A percentile compares a stretch with the other conserved stretches of the same genome.
Evolutionary conservation across 2,797 vertebrate species (phyloP).

Genomic region (Tokudaia tokunoshimensis): DNA sequence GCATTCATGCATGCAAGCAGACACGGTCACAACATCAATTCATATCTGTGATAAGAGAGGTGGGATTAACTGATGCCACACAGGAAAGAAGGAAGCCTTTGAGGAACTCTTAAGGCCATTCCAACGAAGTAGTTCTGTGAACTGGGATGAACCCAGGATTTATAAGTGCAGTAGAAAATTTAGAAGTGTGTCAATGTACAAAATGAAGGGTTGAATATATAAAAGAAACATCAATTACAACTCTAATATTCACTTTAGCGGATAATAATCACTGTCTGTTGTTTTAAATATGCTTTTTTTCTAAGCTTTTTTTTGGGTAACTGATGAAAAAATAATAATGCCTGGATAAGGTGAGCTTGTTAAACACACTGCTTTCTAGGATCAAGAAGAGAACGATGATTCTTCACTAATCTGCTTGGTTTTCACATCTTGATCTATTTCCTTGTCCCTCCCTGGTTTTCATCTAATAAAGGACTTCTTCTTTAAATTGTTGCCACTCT

Average conservation of each 20-base stretch:
- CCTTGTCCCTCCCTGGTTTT: constrained; percentile 64
- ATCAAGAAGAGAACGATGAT: constrained; percentile 50
- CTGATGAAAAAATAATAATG: constrained; percentile 3
- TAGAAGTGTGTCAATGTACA: not conserved
- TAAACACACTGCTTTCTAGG: not conserved
- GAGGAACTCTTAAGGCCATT: constrained; percentile 10
- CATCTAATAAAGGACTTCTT: constrained; percentile 76
- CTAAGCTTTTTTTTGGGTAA: not conserved
- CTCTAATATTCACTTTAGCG: constrained; percentile 30
- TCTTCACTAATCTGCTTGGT: constrained; percentile 63
- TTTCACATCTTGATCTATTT: constrained; percentile 69
- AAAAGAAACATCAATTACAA: constrained; percentile 19
- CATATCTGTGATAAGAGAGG: not conserved
- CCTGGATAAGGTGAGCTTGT: not conserved
- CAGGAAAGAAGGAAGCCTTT: not conserved
- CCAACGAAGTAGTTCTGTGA: constrained; percentile 23
- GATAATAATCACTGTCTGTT: not conserved
- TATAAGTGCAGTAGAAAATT: constrained; percentile 11
- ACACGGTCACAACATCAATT: not conserved
- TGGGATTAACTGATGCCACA: not conserved
- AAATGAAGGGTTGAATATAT: constrained; percentile 51
- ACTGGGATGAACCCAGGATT: constrained; percentile 26
- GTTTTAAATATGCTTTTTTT: constrained; percentile 15
- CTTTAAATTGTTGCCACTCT: constrained; percentile 77
- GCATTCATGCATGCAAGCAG: not conserved